Evolutionary conservation across 2,797 vertebrate species (phyloP).

Genomic region (Alectoris magna): DNA sequence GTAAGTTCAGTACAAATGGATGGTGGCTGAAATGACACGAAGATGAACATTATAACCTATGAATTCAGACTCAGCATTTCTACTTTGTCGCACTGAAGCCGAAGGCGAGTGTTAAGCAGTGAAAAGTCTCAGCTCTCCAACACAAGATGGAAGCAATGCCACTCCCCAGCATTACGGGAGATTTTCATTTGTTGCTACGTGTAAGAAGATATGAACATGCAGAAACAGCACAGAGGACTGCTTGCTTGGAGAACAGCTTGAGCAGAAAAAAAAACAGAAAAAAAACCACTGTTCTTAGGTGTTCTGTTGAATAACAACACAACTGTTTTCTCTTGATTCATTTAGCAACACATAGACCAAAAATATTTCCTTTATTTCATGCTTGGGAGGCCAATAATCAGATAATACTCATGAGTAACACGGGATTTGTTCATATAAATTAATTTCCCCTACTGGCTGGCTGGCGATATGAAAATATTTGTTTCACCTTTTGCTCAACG

Average conservation of each 20-base stretch:
- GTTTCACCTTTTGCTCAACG: neutral
- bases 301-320: neutral
- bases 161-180: neutral
- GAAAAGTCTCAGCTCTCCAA: neutral
- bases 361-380: neutral
- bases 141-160: neutral
- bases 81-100: neutral
- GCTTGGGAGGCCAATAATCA: neutral
- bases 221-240: rapidly evolving
- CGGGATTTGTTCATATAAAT: neutral
- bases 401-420: neutral
- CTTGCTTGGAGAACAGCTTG: neutral
- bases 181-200: neutral
- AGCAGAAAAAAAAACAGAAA: neutral
- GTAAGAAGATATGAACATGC: neutral
- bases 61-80: neutral
- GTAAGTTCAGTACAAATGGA: neutral
- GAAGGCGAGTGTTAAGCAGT: neutral
- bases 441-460: neutral
- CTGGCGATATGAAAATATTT: neutral
- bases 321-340: neutral
- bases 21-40: neutral
- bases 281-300: rapidly evolving
- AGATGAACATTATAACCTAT: neutral
- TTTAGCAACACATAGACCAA: neutral